Conservation (phyloP, 2,888 invertebrate genomes). For the Cephus pulcher region DNA sequence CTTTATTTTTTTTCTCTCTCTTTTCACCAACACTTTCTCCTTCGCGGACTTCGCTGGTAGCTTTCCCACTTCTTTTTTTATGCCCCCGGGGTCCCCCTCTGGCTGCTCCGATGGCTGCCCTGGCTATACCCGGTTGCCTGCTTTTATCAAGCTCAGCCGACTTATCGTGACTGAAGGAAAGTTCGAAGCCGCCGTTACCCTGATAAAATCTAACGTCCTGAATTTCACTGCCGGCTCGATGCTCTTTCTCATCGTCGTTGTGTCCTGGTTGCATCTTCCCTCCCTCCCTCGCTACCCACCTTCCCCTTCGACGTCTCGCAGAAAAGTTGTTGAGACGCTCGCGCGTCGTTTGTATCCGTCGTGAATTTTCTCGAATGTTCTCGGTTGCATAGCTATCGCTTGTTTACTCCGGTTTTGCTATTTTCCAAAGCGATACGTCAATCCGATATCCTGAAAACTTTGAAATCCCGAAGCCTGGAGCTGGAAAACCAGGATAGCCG, state of each 20-base stretch:
- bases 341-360: background rate
- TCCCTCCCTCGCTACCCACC: background rate
- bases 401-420: slow-evolving; percentile 59
- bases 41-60: background rate
- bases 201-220: slow-evolving; percentile 25
- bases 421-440: slow-evolving; percentile 62
- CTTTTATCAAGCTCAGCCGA: slow-evolving; percentile 35
- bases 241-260: background rate
- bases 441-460: slow-evolving; percentile 55
- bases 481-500: background rate
- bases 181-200: slow-evolving; percentile 28
- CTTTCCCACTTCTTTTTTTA: background rate
- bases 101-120: background rate
- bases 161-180: slow-evolving; percentile 47
- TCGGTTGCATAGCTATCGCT: slow-evolving; percentile 51
- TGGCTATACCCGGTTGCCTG: background rate
- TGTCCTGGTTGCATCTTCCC: background rate
- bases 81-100: background rate
- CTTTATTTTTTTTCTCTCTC: background rate
- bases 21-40: slow-evolving; percentile 21
- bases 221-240: slow-evolving; percentile 19
- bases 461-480: slow-evolving; percentile 32
- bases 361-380: background rate
- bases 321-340: background rate
- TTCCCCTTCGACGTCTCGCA: slow-evolving; percentile 14